phyloP scores from a whole-genome alignment of 2,797 vertebrate genomes.

The Chelon labrosus region DNA sequence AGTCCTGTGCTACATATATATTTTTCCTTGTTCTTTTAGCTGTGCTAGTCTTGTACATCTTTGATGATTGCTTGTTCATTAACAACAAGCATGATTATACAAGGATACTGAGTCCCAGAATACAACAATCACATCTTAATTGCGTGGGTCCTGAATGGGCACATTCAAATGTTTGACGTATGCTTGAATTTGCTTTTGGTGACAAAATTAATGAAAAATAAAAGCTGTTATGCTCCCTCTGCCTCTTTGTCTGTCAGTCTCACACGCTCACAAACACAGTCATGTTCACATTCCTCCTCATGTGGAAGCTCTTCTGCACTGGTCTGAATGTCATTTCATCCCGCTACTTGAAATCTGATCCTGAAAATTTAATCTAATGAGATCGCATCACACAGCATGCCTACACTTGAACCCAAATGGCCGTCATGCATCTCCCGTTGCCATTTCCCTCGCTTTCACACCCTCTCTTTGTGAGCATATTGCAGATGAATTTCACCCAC shows the following conservation, averaged over 20 bases:
- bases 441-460: not conserved
- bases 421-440: constrained; percentile 2
- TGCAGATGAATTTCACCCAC: constrained; percentile 27
- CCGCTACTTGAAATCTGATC: constrained; percentile 4
- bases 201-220: not conserved
- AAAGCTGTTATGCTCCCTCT: not conserved
- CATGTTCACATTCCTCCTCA: not conserved
- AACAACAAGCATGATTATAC: not conserved
- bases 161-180: constrained; percentile 6
- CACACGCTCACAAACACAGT: not conserved
- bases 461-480: constrained; percentile 8
- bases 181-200: not conserved
- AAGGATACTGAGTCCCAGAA: too few species aligned
- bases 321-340: not conserved
- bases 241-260: not conserved
- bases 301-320: not conserved
- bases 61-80: not conserved
- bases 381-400: constrained; percentile 11
- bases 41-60: not conserved
- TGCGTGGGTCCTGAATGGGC: not conserved
- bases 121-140: not conserved
- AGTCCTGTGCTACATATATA: too few species aligned
- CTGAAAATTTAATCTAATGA: constrained; percentile 23
- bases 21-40: too few species aligned
- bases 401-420: constrained; percentile 16